These are phyloP conservation scores for Hoplostethus mediterraneus DNA, from an alignment of 2,797 vertebrate species.

Conservation along the genomic window DNA sequence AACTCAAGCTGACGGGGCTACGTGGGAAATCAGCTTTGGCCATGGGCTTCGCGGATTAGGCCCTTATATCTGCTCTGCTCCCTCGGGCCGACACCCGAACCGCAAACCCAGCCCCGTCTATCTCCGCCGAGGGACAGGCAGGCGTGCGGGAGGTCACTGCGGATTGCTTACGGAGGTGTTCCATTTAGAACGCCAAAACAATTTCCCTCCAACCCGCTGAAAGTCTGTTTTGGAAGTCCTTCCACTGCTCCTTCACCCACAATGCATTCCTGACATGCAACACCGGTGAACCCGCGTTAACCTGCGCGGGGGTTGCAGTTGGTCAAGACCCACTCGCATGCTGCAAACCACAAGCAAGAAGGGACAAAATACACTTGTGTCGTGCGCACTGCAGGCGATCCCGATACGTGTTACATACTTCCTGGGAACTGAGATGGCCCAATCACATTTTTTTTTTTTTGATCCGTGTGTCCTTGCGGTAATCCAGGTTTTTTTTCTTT, in stretches of 20 bases:
- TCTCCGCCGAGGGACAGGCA: slow-evolving; percentile 35
- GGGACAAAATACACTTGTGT: slow-evolving; percentile 43
- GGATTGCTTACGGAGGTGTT: slow-evolving; percentile 82
- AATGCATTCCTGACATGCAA: slow-evolving; percentile 64
- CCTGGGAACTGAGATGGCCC: slow-evolving; percentile 65
- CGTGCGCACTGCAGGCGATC: slow-evolving; percentile 52
- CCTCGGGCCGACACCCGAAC: slow-evolving; percentile 42
- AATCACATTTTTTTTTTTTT: slow-evolving; percentile 50
- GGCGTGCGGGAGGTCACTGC: slow-evolving; percentile 59
- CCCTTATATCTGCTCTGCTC: slow-evolving; percentile 60
- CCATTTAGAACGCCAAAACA: slow-evolving; percentile 83
- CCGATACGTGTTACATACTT: slow-evolving; percentile 59
- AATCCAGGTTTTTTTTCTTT: slow-evolving; percentile 34
- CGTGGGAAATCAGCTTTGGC: slow-evolving; percentile 77
- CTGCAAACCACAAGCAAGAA: slow-evolving; percentile 36
- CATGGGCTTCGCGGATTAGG: slow-evolving; percentile 69
- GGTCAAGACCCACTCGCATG: slow-evolving; percentile 43
- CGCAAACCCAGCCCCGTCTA: slow-evolving; percentile 51
- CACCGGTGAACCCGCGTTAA: slow-evolving; percentile 70
- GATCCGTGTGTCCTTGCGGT: slow-evolving; percentile 58
- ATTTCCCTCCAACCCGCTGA: slow-evolving; percentile 64
- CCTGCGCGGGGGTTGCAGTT: slow-evolving; percentile 42
- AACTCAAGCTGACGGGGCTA: slow-evolving; percentile 75
- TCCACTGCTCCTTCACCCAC: slow-evolving; percentile 64
- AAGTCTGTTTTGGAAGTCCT: slow-evolving; percentile 65